Percentiles rank a stretch among this genome's conserved stretches.
These are phyloP conservation scores for Sciurus niger DNA, from an alignment of 2,113 vertebrate species.

Conservation along the genomic window DNA sequence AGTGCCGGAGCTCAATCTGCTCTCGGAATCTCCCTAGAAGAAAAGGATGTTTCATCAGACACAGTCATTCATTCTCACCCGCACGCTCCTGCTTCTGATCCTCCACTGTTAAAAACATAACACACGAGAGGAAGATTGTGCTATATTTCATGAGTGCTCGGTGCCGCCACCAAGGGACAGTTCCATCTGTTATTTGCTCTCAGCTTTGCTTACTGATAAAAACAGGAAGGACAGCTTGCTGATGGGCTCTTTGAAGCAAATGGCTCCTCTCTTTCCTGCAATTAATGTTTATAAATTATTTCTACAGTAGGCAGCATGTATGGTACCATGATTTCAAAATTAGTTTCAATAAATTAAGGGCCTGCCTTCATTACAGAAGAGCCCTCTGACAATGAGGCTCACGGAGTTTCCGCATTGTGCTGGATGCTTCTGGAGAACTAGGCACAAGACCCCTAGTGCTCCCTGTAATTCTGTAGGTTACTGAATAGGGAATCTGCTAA, in stretches of 20 bases:
- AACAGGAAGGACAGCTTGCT: conserved; percentile 90
- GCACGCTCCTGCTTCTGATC: conserved; percentile 81
- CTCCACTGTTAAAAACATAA: conserved; percentile 84
- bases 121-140: conserved; percentile 83
- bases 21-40: conserved; percentile 72
- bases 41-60: conserved; percentile 81
- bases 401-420: fast-evolving
- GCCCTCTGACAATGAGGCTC: background rate
- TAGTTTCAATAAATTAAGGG: conserved; percentile 82
- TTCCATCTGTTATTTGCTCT: conserved; percentile 90
- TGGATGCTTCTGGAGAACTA: background rate
- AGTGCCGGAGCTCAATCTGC: conserved; percentile 71
- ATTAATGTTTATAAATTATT: conserved; percentile 88
- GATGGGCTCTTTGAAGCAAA: conserved; percentile 90
- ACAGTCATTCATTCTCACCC: conserved; percentile 81
- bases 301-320: conserved; percentile 80
- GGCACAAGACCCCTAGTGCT: background rate
- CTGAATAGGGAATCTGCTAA: background rate
- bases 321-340: conserved; percentile 84
- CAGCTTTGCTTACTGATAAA: conserved; percentile 88
- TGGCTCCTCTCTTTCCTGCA: conserved; percentile 86
- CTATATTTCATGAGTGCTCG: conserved; percentile 87
- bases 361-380: conserved; percentile 33
- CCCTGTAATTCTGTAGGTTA: background rate
- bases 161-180: conserved; percentile 84